Evolutionary conservation across 2,797 vertebrate genomes (phyloP).

Genomic region (Botia almorhae): DNA sequence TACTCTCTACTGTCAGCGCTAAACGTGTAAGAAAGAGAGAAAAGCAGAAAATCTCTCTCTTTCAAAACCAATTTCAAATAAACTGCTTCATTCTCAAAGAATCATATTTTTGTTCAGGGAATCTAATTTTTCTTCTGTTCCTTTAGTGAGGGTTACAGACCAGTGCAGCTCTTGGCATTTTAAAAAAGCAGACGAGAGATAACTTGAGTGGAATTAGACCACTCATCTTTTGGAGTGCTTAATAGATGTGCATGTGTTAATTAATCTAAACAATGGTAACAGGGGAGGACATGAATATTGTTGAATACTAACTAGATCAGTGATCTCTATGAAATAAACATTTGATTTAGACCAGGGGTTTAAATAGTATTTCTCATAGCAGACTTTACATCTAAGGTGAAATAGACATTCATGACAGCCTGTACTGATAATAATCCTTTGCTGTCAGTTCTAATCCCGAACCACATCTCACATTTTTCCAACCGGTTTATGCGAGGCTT

Average conservation of each 20-base stretch:
- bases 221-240: slow-evolving; percentile 29
- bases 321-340: not conserved
- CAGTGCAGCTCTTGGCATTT: slow-evolving; percentile 23
- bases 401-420: not conserved
- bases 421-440: not conserved
- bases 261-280: slow-evolving; percentile 17
- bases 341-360: not conserved
- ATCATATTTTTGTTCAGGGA: not conserved
- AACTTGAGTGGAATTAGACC: slow-evolving; percentile 26
- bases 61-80: slow-evolving; percentile 16
- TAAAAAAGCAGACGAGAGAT: slow-evolving; percentile 23
- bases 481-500: no score
- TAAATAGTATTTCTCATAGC: slow-evolving; percentile 8
- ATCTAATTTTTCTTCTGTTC: not conserved
- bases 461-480: slow-evolving; percentile 18
- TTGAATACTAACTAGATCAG: not conserved
- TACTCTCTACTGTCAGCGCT: not conserved
- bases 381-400: not conserved
- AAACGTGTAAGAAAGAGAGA: not conserved
- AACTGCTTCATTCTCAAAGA: not conserved
- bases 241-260: slow-evolving; percentile 18
- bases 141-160: not conserved
- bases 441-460: slow-evolving; percentile 13
- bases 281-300: not conserved
- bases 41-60: not conserved